Conservation (phyloP, 2,888 invertebrate species). For the Herminia tarsipennalis region DNA sequence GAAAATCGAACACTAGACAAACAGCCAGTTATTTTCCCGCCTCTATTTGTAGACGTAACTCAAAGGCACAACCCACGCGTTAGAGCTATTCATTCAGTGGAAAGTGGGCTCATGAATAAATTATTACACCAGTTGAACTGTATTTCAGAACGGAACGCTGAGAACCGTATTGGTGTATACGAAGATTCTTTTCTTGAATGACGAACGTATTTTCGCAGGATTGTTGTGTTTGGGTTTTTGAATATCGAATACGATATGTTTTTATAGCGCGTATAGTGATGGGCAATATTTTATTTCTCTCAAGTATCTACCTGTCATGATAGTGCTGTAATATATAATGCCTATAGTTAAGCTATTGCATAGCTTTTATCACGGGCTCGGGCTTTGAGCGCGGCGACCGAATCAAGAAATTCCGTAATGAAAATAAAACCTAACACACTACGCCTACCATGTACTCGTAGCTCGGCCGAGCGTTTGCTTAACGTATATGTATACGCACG, state of each 20-base stretch:
- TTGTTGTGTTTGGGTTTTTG: slow-evolving; percentile 4
- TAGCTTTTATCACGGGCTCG: no score
- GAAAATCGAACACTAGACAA: slow-evolving; percentile 9
- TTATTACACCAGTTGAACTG: slow-evolving; percentile 57
- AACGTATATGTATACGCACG: no score
- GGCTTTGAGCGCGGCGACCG: no score
- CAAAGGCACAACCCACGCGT: slow-evolving; percentile 41
- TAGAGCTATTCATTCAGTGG: slow-evolving; percentile 60
- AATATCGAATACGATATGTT: slow-evolving; percentile 2
- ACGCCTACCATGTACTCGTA: no score
- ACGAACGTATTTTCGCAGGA: slow-evolving; percentile 6
- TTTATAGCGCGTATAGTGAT: neutral
- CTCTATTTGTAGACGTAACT: slow-evolving; percentile 43
- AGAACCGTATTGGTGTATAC: slow-evolving; percentile 36
- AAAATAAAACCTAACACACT: no score
- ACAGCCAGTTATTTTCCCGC: slow-evolving; percentile 17
- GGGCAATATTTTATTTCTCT: neutral
- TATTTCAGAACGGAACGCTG: slow-evolving; percentile 40
- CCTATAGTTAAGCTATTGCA: no score
- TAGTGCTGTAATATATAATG: no score
- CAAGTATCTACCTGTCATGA: no score
- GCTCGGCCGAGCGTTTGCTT: no score
- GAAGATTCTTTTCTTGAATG: slow-evolving; percentile 36
- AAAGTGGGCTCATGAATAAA: slow-evolving; percentile 67
- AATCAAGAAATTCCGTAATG: no score